Percentiles rank a stretch among this genome's conserved stretches.
phyloP scores from a whole-genome alignment of 1,140 invertebrate species.

The Uloborus diversus region DNA sequence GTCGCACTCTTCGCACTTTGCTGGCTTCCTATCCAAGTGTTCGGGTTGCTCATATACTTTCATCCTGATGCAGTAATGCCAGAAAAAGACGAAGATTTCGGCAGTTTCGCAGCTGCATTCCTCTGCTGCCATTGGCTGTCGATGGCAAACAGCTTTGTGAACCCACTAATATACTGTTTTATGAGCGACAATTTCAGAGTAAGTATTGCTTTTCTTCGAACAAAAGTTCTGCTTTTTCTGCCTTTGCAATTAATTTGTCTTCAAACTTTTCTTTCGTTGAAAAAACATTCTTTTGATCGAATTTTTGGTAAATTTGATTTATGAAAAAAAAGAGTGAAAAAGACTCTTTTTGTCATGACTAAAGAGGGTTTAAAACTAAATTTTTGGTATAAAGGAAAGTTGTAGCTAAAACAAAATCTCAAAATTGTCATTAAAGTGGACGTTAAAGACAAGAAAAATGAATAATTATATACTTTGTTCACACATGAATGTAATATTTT shows the following conservation, averaged over 20 bases:
- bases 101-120: constrained; percentile 64
- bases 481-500: too few species aligned
- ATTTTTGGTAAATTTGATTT: background rate
- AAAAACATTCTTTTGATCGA: background rate
- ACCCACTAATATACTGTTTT: constrained; percentile 88
- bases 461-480: too few species aligned
- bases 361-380: background rate
- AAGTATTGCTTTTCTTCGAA: constrained; percentile 63
- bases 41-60: constrained; percentile 63
- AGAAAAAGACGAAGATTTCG: constrained; percentile 61
- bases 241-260: background rate
- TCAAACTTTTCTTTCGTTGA: background rate
- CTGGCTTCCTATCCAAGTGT: constrained; percentile 69
- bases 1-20: constrained; percentile 69
- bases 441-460: too few species aligned
- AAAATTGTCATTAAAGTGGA: too few species aligned
- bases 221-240: background rate
- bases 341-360: background rate
- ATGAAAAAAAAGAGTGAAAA: background rate
- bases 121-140: constrained; percentile 69
- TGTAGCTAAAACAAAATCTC: too few species aligned
- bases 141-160: constrained; percentile 82
- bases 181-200: constrained; percentile 86
- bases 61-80: constrained; percentile 57
- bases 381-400: background rate